These are phyloP conservation scores for Palythoa grandis DNA, from an alignment of 92 coral and sea anemone genomes.

Conservation along the genomic window DNA sequence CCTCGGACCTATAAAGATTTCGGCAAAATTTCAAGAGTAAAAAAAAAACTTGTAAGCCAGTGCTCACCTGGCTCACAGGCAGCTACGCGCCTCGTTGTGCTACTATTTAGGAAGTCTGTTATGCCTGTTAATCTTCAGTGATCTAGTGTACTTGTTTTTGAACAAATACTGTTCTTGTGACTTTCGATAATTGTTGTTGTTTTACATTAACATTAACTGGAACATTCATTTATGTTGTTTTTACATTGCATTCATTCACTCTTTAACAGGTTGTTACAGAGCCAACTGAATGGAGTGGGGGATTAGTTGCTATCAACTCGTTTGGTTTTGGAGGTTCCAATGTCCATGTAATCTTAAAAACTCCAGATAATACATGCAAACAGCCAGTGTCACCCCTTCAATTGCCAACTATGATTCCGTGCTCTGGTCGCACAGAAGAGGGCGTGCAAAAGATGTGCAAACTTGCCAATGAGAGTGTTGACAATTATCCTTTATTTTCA, in stretches of 20 bases:
- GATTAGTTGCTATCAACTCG: conserved; percentile 80
- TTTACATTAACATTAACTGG: not conserved
- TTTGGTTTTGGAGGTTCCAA: conserved; percentile 94
- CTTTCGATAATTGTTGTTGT: too few relatives aligned
- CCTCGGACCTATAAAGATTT: too few relatives aligned
- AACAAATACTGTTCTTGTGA: not conserved
- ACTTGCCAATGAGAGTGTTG: conserved; percentile 53
- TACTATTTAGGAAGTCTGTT: not conserved
- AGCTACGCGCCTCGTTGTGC: not conserved
- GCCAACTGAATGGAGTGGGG: conserved; percentile 81
- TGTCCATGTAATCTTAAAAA: conserved; percentile 75
- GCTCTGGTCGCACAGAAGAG: conserved; percentile 78
- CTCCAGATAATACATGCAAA: conserved; percentile 52
- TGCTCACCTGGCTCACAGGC: not conserved
- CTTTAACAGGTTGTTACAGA: conserved; percentile 69
- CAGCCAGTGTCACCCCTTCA: conserved; percentile 4
- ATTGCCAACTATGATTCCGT: conserved; percentile 67
- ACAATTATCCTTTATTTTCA: conserved; percentile 54
- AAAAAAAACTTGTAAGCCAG: too few relatives aligned
- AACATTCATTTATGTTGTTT: not conserved
- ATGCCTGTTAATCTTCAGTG: not conserved
- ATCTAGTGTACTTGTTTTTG: not conserved
- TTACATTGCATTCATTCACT: not conserved
- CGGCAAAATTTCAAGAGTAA: too few relatives aligned
- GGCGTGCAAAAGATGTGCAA: conserved; percentile 61